Conservation (phyloP, 2,113 vertebrate genomes). For the Solea solea region DNA sequence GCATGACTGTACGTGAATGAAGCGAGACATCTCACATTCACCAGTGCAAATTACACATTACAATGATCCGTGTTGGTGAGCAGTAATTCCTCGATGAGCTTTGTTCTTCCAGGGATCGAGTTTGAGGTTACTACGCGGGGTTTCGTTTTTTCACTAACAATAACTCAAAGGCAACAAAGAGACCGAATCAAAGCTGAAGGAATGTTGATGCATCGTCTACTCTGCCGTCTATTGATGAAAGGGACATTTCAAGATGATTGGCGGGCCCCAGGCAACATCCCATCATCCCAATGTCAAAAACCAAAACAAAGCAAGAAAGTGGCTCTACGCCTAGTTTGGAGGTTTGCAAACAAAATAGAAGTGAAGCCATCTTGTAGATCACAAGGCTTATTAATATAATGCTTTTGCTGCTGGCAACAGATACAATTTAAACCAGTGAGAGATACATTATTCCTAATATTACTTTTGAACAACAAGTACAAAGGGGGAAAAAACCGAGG, state of each 20-base stretch:
- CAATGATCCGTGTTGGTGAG: constrained; percentile 48
- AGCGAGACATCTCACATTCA: constrained; percentile 12
- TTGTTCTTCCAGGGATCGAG: constrained; percentile 12
- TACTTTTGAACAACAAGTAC: constrained; percentile 18
- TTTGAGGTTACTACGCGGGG: constrained; percentile 23
- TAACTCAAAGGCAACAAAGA: constrained; percentile 51
- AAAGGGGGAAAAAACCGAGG: background rate
- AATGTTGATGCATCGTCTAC: constrained; percentile 68
- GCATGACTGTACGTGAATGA: background rate
- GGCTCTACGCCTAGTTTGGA: too few species aligned
- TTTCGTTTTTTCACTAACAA: background rate
- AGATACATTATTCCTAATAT: background rate
- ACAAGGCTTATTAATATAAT: constrained; percentile 10
- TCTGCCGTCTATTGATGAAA: constrained; percentile 6
- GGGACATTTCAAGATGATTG: too few species aligned
- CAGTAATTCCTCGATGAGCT: constrained; percentile 61
- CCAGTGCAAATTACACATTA: constrained; percentile 53
- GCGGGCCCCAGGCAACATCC: too few species aligned
- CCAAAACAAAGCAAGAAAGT: too few species aligned
- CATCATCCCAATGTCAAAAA: too few species aligned
- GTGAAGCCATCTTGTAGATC: constrained; percentile 11
- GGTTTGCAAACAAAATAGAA: too few species aligned
- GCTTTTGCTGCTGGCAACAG: background rate
- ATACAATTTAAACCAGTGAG: background rate
- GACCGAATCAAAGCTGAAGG: constrained; percentile 57